Percentiles rank a stretch among this genome's conserved stretches.
Conservation (phyloP, 2,113 vertebrate genomes). For the Rhegmatorhina hoffmannsi region DNA sequence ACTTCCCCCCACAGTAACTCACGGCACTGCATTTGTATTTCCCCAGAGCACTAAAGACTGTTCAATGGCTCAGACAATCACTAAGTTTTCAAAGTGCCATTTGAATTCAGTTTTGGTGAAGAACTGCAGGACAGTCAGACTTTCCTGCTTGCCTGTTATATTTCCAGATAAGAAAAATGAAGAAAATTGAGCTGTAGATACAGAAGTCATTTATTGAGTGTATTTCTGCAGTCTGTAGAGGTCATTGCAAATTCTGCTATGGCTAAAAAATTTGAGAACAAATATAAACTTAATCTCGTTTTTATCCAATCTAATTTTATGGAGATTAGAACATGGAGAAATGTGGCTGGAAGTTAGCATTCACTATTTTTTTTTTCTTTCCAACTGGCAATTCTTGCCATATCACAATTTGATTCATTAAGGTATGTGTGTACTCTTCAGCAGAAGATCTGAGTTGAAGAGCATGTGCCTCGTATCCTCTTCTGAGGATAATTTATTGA, state of each 20-base stretch:
- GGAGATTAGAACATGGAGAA: not conserved
- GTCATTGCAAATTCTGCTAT: not conserved
- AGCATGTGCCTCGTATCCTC: not conserved
- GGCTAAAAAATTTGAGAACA: not conserved
- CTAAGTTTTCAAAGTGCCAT: not conserved
- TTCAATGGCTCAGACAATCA: not conserved
- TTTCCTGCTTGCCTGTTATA: not conserved
- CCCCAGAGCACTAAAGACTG: not conserved
- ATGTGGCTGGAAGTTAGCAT: not conserved
- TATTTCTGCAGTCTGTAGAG: not conserved
- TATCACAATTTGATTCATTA: not conserved
- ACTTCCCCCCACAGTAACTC: not conserved
- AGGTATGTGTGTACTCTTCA: not conserved
- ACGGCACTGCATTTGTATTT: not conserved
- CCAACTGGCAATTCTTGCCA: not conserved
- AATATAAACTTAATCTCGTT: not conserved
- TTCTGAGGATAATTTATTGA: not conserved
- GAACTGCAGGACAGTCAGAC: not conserved
- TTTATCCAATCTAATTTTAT: not conserved
- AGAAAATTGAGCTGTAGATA: not conserved
- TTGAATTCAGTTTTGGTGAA: not conserved
- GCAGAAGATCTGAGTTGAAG: not conserved
- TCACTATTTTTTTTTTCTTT: not conserved
- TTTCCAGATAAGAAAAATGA: not conserved
- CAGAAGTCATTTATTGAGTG: not conserved